Evolutionary conservation across 1,140 invertebrate genomes (phyloP).

Genomic region (Ceratosolen fusciceps): DNA sequence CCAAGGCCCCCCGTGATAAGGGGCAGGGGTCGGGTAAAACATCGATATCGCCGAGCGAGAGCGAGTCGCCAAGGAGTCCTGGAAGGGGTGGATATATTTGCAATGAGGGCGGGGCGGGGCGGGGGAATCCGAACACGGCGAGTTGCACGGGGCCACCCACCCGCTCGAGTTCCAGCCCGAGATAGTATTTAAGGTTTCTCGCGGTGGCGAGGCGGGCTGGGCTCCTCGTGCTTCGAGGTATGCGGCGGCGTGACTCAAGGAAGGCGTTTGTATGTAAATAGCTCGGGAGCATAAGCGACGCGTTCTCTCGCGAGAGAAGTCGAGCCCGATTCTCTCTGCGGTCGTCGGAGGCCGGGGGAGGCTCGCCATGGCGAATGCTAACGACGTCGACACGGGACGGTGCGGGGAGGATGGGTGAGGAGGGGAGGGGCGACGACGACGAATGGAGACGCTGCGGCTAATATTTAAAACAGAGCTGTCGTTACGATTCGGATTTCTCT

Average conservation of each 20-base stretch:
- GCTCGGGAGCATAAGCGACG: conserved; percentile 15
- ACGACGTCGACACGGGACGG: not conserved
- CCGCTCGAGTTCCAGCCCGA: conserved; percentile 27
- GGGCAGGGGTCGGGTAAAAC: too few species aligned
- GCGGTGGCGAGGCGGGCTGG: not conserved
- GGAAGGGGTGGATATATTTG: not conserved
- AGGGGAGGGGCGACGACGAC: not conserved
- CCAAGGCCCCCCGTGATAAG: too few species aligned
- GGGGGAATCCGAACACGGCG: not conserved
- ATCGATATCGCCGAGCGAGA: not conserved
- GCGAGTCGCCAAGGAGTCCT: not conserved
- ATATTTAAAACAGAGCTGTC: too few species aligned
- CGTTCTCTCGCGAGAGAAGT: not conserved
- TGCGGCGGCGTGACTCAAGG: conserved; percentile 12
- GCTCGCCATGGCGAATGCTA: not conserved
- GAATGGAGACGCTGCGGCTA: too few species aligned
- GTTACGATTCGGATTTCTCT: too few species aligned
- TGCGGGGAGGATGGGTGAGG: not conserved
- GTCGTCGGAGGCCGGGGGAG: not conserved
- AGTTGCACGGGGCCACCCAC: conserved; percentile 20
- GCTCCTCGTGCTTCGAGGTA: not conserved
- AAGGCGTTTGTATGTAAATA: conserved; percentile 46
- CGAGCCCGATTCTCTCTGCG: too few species aligned
- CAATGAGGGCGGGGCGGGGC: not conserved
- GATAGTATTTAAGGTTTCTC: conserved; percentile 36